Base-by-base conservation (phyloP, 2,888 invertebrate species). In the Dasypolia templi region DNA sequence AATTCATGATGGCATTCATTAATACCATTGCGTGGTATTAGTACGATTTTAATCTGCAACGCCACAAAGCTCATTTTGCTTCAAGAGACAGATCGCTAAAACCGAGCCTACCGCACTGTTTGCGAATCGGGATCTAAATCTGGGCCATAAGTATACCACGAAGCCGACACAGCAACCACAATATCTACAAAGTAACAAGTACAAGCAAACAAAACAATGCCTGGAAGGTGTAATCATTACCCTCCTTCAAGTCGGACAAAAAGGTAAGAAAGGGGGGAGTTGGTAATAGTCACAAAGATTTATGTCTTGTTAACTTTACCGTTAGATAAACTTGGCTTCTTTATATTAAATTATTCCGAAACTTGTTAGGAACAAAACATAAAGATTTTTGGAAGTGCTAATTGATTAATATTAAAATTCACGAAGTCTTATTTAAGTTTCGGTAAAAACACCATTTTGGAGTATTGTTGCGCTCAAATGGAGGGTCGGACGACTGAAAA, bases 341-440 rank as follows among this genome's bases (percentile, higher is more conserved):
- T 92, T 91, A 90, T 92, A 94, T 94, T 94, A 93, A 94, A 94
- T 94, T 94, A 94, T 94, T 94, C 92, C 56, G 77, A 90, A 94
- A 93, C 89, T 94, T 93, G 78, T 79, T 82, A 87, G 85, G 87
- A 89, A 89, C 83, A 83, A 88, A 88, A 87, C 85, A 86, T 88
- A 82, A 84, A 89, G 86, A 90, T 90, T 91, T 92, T 90, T 79
- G 84, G 82, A 86, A 90, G 89, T 91, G 91, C 87, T 93, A 94
- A 93, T 94, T 94, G 93, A 94, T 94, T 92, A 92, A 91, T 92
- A 91, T 91, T 92, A 89, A 88, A 91, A 89, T 90, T 89, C 82
- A 75, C 65, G 82, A 87, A 84, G 74, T 89, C 81, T 72, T 86
- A 84, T 87, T 82, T 81, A 79, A 76, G 51, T 77, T 83, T 81